Percentiles rank a stretch among this genome's conserved stretches.
Conservation (phyloP, 1,140 invertebrate species). For the Drosophila repleta region DNA sequence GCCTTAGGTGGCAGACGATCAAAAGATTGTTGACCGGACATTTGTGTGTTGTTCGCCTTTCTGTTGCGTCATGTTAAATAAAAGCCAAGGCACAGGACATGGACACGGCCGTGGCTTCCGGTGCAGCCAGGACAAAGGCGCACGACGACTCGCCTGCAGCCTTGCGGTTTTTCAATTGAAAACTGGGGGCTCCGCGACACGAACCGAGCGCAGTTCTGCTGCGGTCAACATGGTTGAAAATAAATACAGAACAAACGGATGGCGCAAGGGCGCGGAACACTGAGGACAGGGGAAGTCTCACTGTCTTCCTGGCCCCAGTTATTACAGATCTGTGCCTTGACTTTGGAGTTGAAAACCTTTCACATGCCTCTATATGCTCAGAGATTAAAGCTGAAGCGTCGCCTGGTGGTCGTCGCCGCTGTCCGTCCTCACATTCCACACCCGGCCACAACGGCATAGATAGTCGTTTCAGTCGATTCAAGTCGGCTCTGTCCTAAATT, state of each 20-base stretch:
- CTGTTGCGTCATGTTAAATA: conserved; percentile 80
- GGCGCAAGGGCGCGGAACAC: background rate
- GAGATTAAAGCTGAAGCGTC: background rate
- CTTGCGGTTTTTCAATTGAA: conserved; percentile 52
- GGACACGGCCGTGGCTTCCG: conserved; percentile 63
- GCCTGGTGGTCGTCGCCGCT: background rate
- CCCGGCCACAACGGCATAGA: conserved; percentile 45
- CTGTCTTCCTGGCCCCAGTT: conserved; percentile 7
- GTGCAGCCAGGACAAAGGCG: conserved; percentile 45
- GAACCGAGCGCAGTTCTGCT: conserved; percentile 7
- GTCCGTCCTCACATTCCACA: conserved; percentile 36
- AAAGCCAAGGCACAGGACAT: conserved; percentile 72
- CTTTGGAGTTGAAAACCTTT: background rate
- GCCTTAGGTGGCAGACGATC: conserved; percentile 44
- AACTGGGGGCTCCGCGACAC: conserved; percentile 18
- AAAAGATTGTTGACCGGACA: conserved; percentile 69
- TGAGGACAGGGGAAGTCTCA: conserved; percentile 17
- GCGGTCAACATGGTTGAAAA: conserved; percentile 48
- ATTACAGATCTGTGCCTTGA: conserved; percentile 1
- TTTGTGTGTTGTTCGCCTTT: conserved; percentile 55
- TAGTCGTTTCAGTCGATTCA: conserved; percentile 12
- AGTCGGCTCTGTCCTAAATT: conserved; percentile 74
- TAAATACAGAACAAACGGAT: conserved; percentile 23
- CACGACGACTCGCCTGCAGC: conserved; percentile 24
- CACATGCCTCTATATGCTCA: background rate